Base-by-base conservation (phyloP, 2,888 invertebrate genomes). In the Drosophila crucigera region DNA sequence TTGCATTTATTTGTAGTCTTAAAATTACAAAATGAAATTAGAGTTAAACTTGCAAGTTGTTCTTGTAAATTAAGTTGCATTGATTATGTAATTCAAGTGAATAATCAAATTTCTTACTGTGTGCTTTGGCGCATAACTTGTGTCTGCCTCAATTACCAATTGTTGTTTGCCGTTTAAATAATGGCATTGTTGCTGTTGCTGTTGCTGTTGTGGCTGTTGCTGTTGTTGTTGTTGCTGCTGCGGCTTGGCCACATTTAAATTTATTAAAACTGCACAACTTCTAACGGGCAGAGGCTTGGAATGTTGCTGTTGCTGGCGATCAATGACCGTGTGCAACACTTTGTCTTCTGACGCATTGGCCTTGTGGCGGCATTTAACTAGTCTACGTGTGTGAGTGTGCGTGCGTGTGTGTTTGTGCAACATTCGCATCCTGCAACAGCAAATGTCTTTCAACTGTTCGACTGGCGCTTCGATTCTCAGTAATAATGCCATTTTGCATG, bases 191-290 rank as follows among this genome's bases (percentile, higher is more conserved):
- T 82, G 58, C 58, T 43, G 41, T 16, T 41, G 28, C 14, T 30
- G 10, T 3, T 28, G 58, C 43, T 58, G 41, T 16, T 41, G 5
- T 3, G 28, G 37, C 11, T 37, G 83, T 3, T 50, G 50, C 5
- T 50, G 49, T 1, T 52, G 30, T 3, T 52, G 52, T 19, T 30
- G 52, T 2, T 4, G 22, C n/a, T 33, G 85, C 72, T 61, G 67
- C 43, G 43, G 55, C 47, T 50, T 67, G 70, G 68, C 73, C 82
- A 83, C 87, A 88, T 88, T 88, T 90, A 91, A 88, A 88, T 88
- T 88, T 90, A 88, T 88, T 88, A 88, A 88, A 88, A 88, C 89
- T 87, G 91, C 89, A 68, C 78, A 75, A 61, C 71, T 74, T 76
- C 80, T 88, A 88, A 88, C 87, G 87, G 91, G 65, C 72, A 54